phyloP scores from a whole-genome alignment of 2,888 invertebrate genomes.

The Fissipunctia ypsillon region DNA sequence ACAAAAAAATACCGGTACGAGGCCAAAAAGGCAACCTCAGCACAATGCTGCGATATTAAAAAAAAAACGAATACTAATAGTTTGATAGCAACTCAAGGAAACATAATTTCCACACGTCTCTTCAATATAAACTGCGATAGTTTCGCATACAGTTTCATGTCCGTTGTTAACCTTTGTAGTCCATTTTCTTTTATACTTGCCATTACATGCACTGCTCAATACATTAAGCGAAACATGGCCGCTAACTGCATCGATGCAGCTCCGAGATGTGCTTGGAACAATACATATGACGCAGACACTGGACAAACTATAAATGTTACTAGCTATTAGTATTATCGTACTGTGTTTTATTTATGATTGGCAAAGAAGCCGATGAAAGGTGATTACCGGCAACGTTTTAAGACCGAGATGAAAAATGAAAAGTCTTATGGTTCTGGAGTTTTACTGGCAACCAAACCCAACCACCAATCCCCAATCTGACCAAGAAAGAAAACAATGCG shows the following conservation, averaged over 20 bases:
- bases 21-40: no score
- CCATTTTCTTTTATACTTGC: conserved; percentile 55
- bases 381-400: no score
- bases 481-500: no score
- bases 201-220: conserved; percentile 55
- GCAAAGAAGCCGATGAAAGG: not conserved
- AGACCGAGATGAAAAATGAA: no score
- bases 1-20: no score
- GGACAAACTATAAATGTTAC: not conserved
- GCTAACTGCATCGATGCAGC: conserved; percentile 38
- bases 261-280: conserved; percentile 1
- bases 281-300: conserved; percentile 15
- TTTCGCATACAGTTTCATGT: conserved; percentile 45
- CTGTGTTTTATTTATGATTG: not conserved
- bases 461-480: no score
- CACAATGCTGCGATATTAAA: no score
- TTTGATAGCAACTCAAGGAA: not conserved
- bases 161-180: conserved; percentile 43
- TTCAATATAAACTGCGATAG: conserved; percentile 21
- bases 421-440: no score
- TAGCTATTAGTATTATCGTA: not conserved
- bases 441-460: no score
- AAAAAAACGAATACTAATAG: no score
- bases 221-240: conserved; percentile 43
- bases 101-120: conserved; percentile 23